Base-by-base conservation (phyloP, 1,140 invertebrate genomes). In the Meloidogyne floridensis region DNA sequence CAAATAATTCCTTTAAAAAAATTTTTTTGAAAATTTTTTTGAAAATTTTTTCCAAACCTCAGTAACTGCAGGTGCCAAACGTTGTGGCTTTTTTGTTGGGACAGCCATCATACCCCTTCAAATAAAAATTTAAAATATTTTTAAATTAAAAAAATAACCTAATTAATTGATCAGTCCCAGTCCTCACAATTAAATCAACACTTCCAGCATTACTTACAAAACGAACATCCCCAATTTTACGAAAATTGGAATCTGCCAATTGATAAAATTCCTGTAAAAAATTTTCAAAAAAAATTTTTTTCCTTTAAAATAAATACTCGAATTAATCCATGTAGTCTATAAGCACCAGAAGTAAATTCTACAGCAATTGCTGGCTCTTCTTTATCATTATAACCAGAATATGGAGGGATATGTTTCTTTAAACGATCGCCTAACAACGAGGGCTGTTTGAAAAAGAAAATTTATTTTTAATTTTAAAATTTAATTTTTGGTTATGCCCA, bases 271-370 rank as follows among this genome's bases (percentile, higher is more conserved):
- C 85, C 84, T 86, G 11, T 69, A 11, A 42, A 72, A 79, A 79
- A 71, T 47, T 18, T 7, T 3, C 0, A 59, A 59, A 56, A n/a
- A 65, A 3, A 65, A n/a, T 6, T 69, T 32, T 43, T 20, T 18
- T 9, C 15, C n/a, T 85, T 13, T 78, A 11, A 53, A 80, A 70
- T 15, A 15, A n/a, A 59, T 77, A 84, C 84, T 20, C 79, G 75
- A 70, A 86, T 83, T 32, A 86, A 56, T 74, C 83, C 86, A 77
- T 86, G 85, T 11, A 82, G 75, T 15, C 85, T 84, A 51, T 73
- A 85, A 10, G 76, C 83, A 51, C 80, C 85, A 9, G 72, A 85
- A n/a, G 84, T 54, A 75, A 86, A 86, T 70, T 86, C 85, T 15
- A 75, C 53, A 54, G 80, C 74, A 74, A 86, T 79, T 32, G 59